Evolutionary conservation across 2,888 invertebrate genomes (phyloP).

Genomic region (Hetaerina titia): DNA sequence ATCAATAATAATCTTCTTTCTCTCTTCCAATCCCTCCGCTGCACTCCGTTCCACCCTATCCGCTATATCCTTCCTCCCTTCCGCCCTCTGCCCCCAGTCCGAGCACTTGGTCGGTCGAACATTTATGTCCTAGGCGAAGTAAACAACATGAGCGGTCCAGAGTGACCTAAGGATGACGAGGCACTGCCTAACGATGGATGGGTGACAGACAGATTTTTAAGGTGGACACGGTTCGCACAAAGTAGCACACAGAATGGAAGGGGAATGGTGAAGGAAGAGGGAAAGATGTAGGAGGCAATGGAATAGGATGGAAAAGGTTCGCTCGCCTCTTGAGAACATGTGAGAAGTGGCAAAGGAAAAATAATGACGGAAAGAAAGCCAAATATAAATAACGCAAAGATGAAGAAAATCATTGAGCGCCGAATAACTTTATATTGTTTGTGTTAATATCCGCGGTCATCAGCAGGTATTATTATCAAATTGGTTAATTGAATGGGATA

Average conservation of each 20-base stretch:
- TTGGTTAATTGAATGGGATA: too few species aligned
- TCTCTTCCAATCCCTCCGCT: conserved; percentile 5
- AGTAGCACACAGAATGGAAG: conserved; percentile 10
- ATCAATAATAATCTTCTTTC: conserved; percentile 19
- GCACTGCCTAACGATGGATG: conserved; percentile 60
- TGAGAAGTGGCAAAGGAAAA: not conserved
- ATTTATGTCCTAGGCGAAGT: conserved; percentile 29
- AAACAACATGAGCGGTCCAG: conserved; percentile 20
- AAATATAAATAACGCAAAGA: not conserved
- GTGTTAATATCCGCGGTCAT: too few species aligned
- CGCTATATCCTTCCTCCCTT: not conserved
- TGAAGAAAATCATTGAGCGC: not conserved
- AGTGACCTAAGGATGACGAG: conserved; percentile 66
- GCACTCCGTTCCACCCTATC: conserved; percentile 1
- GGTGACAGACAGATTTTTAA: conserved; percentile 63
- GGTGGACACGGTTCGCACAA: conserved; percentile 61
- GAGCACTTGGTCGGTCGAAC: not conserved
- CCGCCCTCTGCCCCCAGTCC: not conserved
- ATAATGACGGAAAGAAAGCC: not conserved
- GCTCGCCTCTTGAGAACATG: not conserved
- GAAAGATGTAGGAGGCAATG: not conserved
- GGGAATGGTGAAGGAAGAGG: not conserved
- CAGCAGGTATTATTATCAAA: too few species aligned
- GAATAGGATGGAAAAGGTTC: not conserved
- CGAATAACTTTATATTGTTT: too few species aligned